Evolutionary conservation across 2,113 vertebrate species (phyloP), one percentile per base, ranked within the genome.

Genomic region (Osmerus eperlanus): DNA sequence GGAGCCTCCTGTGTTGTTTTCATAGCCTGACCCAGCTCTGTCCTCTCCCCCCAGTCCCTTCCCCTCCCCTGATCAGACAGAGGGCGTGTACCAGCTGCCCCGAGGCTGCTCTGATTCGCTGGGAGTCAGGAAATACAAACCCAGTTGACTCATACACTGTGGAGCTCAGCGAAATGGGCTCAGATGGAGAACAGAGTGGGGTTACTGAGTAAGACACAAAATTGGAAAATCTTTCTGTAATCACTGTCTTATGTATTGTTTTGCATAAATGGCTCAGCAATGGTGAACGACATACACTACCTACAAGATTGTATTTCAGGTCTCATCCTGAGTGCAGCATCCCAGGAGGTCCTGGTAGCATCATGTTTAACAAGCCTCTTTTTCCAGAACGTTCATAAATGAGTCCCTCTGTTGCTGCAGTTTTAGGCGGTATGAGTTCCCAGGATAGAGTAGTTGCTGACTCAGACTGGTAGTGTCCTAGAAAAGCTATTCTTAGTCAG

Each of bases 71-170:
- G 23, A 87, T 92, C 75, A 90, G 83, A 70, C 90, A 65, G 14
- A 88, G 91, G 63, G 93, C 87, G 81, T 93, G 94, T 16, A 83
- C 60, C 36, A 96, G 94, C 85, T 97, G 96, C 51, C 91, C 93
- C 70, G 92, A 92, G 0, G 95, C 94, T 0, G 95, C 93, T 0
- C 83, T 97, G 58, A 92, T 99, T 62, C 92, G 92, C 83, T 99
- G 97, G 97, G 94, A 96, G 77, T 95, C 95, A 0, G 92, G 93
- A 67, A 95, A 96, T 88, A 81, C 92, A 64, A 94, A 96, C 54
- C 96, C 97, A 0, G 96, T 98, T 2, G 95, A 98, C 84, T 99
- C 96, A 0, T 99, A 99, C 90, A 95, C 88, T 0, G 91, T 96
- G 84, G 97, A 99, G 84, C 85, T 98, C 79, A 92, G 85, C 63